A percentile compares a stretch with the other conserved stretches of the same genome.
These are phyloP conservation scores for Achlya flavicornis DNA, from an alignment of 2,888 invertebrate species.

Conservation along the genomic window DNA sequence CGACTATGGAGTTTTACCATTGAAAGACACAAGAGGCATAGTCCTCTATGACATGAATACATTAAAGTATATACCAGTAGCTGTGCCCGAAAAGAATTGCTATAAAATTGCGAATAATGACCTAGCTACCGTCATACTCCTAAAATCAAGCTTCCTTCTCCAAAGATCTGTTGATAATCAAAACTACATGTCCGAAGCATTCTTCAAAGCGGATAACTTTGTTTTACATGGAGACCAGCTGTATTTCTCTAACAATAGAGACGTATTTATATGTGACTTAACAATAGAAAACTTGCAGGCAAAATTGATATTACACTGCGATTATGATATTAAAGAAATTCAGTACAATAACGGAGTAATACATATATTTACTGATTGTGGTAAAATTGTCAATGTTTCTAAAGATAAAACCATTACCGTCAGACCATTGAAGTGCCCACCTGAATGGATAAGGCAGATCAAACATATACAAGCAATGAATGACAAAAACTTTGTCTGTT, in stretches of 20 bases:
- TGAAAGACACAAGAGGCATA: slow-evolving; percentile 61
- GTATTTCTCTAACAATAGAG: slow-evolving; percentile 58
- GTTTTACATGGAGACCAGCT: slow-evolving; percentile 50
- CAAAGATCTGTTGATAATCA: slow-evolving; percentile 55
- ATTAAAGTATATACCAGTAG: slow-evolving; percentile 63
- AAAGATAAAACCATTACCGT: slow-evolving; percentile 39
- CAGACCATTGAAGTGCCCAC: slow-evolving; percentile 53
- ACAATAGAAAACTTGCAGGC: slow-evolving; percentile 44
- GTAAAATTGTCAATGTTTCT: slow-evolving; percentile 56
- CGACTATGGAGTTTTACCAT: slow-evolving; percentile 59
- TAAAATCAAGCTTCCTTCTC: slow-evolving; percentile 56
- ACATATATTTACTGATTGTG: slow-evolving; percentile 65
- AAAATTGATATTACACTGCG: slow-evolving; percentile 52
- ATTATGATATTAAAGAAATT: slow-evolving; percentile 65
- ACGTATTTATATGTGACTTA: slow-evolving; percentile 61
- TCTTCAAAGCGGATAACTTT: slow-evolving; percentile 65
- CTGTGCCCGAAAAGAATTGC: slow-evolving; percentile 58
- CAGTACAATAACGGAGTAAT: slow-evolving; percentile 48
- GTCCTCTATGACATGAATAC: slow-evolving; percentile 61
- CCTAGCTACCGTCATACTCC: slow-evolving; percentile 51
- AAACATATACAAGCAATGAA: slow-evolving; percentile 61
- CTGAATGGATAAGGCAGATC: slow-evolving; percentile 67
- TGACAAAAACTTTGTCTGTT: slow-evolving; percentile 66
- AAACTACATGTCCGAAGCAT: slow-evolving; percentile 50
- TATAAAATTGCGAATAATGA: slow-evolving; percentile 63